phyloP scores from a whole-genome alignment of 2,797 vertebrate genomes.

The Fistularia commersonii region DNA sequence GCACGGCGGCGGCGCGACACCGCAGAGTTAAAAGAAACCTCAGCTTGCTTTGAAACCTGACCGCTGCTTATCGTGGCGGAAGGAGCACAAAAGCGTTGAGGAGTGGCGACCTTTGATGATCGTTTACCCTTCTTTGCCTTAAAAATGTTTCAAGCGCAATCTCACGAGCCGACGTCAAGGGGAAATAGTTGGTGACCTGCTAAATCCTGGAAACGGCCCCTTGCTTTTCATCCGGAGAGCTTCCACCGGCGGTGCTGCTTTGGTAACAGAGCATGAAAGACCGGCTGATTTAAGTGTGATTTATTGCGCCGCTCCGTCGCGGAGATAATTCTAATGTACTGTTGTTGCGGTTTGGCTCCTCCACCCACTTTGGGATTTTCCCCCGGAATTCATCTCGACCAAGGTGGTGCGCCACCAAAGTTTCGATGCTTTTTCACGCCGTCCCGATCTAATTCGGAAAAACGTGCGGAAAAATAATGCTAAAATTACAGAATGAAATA shows the following conservation, averaged over 20 bases:
- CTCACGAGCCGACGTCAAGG: neutral
- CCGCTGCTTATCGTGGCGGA: neutral
- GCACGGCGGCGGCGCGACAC: conserved; percentile 8
- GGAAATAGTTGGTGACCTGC: neutral
- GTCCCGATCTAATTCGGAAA: conserved; percentile 8
- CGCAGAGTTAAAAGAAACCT: conserved; percentile 19
- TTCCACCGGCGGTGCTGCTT: neutral
- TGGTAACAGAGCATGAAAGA: neutral
- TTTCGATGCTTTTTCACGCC: neutral
- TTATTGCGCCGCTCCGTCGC: neutral
- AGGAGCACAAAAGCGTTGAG: conserved; percentile 3
- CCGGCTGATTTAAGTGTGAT: conserved; percentile 5
- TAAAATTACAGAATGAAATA: no score
- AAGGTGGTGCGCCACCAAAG: conserved; percentile 17
- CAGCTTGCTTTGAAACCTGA: conserved; percentile 1
- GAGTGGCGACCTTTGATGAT: neutral
- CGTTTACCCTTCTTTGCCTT: conserved; percentile 8
- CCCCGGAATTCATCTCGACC: conserved; percentile 10
- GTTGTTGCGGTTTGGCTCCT: conserved; percentile 21
- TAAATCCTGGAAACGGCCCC: conserved; percentile 1
- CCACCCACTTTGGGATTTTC: conserved; percentile 19
- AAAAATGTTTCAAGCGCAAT: conserved; percentile 2
- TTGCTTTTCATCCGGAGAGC: neutral
- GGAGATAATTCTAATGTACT: conserved; percentile 10
- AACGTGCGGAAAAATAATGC: no score